Evolutionary conservation across 2,113 vertebrate genomes (phyloP), one percentile per base, ranked within the genome.

Genomic region (Aythya baeri): DNA sequence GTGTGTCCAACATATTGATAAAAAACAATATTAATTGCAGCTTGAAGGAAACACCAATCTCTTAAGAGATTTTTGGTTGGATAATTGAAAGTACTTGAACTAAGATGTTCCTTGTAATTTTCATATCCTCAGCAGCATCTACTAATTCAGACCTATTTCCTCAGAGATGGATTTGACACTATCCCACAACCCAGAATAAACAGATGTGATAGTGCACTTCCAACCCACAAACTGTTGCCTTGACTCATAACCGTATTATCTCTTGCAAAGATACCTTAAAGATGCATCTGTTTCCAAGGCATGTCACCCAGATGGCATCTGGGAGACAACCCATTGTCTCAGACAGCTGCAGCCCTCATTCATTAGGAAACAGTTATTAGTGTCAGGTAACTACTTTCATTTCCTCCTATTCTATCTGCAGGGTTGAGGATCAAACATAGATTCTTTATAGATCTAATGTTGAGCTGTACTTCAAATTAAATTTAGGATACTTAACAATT

Each of bases 51-150:
- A 87, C 32, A 52, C 13, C 21, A 58, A 49, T 71, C 22, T 91
- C 46, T 52, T 77, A 81, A 63, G 75, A 81, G 31, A 93, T 72
- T 91, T 91, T 86, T 89, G 26, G 72, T 50, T 93, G 89, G 58
- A 55, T 84, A 80, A 88, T 86, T 77, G 46, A 93, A 22, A 74
- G 38, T 36, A 25, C 58, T 90, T 78, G 59, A 95, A 85, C 31
- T 44, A 82, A 92, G 72, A 78, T 57, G 26, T 13, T 95, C 26
- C 27, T 90, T 75, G 34, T 49, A 84, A 68, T 27, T 92, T 44
- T 43, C 38, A 21, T 32, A 77, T 38, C 44, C 31, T 57, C 83
- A 80, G 38, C 66, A 88, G 43, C 31, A 86, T 85, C n/a, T 75
- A 41, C 71, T 62, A 73, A 86, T 54, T 78, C 73, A 84, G 76